phyloP scores from a whole-genome alignment of 2,888 invertebrate genomes.

The Gortyna flavago region DNA sequence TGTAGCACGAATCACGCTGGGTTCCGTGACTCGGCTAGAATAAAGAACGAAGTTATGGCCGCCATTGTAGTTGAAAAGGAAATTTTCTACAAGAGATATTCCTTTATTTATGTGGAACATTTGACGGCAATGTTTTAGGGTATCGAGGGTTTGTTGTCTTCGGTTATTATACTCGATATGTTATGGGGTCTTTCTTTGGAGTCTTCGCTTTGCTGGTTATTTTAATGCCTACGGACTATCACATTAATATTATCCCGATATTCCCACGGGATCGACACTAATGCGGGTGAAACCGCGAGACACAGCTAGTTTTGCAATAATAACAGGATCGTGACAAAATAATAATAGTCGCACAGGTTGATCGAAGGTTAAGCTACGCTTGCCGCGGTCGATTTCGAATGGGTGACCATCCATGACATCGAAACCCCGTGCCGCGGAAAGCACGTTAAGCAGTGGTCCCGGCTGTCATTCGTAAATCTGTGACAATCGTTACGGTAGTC shows the following conservation, averaged over 20 bases:
- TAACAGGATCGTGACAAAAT: background rate
- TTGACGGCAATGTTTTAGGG: constrained; percentile 43
- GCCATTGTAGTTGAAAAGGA: constrained; percentile 46
- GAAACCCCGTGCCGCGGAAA: background rate
- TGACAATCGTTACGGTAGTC: background rate
- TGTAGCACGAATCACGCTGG: constrained; percentile 68
- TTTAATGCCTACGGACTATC: background rate
- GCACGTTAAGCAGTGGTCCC: background rate
- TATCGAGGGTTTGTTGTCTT: constrained; percentile 8
- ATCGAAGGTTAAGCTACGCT: background rate
- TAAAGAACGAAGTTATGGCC: constrained; percentile 53
- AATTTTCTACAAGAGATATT: constrained; percentile 54
- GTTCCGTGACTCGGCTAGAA: constrained; percentile 57
- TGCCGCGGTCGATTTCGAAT: background rate
- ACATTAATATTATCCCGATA: no score
- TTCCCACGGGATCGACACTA: no score
- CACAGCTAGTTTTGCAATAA: no score
- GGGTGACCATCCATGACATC: background rate
- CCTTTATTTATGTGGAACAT: constrained; percentile 39
- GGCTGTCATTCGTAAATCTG: background rate
- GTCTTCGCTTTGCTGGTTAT: background rate
- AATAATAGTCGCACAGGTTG: background rate
- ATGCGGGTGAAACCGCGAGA: no score
- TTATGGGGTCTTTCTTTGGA: background rate
- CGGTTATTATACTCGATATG: background rate